These are phyloP conservation scores for Thalassophryne amazonica DNA, from an alignment of 2,797 vertebrate genomes.

Conservation along the genomic window DNA sequence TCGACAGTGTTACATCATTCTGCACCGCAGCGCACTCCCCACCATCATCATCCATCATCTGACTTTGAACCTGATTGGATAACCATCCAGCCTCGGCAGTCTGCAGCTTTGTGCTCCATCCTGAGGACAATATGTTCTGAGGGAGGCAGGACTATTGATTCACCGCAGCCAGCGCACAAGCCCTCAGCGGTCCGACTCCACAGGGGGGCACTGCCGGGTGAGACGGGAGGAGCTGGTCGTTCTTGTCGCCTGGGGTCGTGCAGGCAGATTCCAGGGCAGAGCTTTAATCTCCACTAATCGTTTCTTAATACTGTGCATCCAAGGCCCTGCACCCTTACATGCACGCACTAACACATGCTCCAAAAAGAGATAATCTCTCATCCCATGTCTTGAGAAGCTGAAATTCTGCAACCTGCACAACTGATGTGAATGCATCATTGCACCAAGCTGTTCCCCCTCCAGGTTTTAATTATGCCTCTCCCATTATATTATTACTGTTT, in stretches of 20 bases:
- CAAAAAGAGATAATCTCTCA: conserved; percentile 56
- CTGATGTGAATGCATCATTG: too few species aligned
- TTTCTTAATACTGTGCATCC: conserved; percentile 80
- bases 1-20: conserved; percentile 19
- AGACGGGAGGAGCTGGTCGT: conserved; percentile 42
- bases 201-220: conserved; percentile 40
- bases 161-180: conserved; percentile 25
- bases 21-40: conserved; percentile 13
- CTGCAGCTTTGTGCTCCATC: background rate
- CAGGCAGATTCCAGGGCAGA: conserved; percentile 65
- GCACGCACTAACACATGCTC: conserved; percentile 21
- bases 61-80: conserved; percentile 52
- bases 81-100: conserved; percentile 29
- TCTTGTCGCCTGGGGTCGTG: conserved; percentile 70
- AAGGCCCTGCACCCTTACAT: conserved; percentile 44
- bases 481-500: too few species aligned
- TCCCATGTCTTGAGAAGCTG: conserved; percentile 23
- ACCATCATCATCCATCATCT: conserved; percentile 23
- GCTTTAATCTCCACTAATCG: conserved; percentile 85
- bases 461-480: too few species aligned
- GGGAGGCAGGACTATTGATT: conserved; percentile 59
- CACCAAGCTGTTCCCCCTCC: too few species aligned
- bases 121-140: conserved; percentile 35
- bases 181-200: conserved; percentile 46
- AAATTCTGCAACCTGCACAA: background rate